Base-by-base conservation (phyloP, 2,888 invertebrate genomes). In the Yponomeuta evonymella region DNA sequence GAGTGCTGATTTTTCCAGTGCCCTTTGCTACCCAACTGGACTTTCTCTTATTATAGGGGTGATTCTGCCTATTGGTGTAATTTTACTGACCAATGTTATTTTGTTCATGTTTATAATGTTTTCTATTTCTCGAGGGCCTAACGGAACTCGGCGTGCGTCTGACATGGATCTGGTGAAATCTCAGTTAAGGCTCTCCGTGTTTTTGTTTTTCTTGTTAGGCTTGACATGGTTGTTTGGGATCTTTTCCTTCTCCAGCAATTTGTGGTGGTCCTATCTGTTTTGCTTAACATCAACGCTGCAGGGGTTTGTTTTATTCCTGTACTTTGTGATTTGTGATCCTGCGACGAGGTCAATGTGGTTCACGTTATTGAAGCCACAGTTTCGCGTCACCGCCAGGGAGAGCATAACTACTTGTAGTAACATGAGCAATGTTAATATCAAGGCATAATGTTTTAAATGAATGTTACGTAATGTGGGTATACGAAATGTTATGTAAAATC, bases 211-310 rank as follows among this genome's bases (percentile, higher is more conserved):
- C 73, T 82, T 94, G 48, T 79, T 94, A 23, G 94, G 94, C 0
- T 81, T 94, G 2, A 93, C 94, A 1, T 94, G 94, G 94, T 83
- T 94, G 36, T 94, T 94, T 78, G 94, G 94, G 8, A 79, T 94
- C 51, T 87, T 94, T 75, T 93, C 93, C 0, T 93, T 93, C 76
- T 86, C 93, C 67, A 85, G 82, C 5, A 87, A 88, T 33, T 81
- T 93, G 33, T 75, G 93, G 33, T 94, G 94, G 85, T 93, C 94
- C 0, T 94, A 94, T 78, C 82, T 94, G 0, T 94, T 94, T 76
- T 94, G 94, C 77, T 78, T 94, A n/a, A 94, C 94, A 0, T 93
- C 94, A 6, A 94, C 94, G 0, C 75, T 94, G 30, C 94, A 94
- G 78, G 94, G 94, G 0, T 94, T 94, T 78, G 93, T 94, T 10